Conservation (phyloP, 23 tunicate genomes). For the Phallusia fumigata region DNA sequence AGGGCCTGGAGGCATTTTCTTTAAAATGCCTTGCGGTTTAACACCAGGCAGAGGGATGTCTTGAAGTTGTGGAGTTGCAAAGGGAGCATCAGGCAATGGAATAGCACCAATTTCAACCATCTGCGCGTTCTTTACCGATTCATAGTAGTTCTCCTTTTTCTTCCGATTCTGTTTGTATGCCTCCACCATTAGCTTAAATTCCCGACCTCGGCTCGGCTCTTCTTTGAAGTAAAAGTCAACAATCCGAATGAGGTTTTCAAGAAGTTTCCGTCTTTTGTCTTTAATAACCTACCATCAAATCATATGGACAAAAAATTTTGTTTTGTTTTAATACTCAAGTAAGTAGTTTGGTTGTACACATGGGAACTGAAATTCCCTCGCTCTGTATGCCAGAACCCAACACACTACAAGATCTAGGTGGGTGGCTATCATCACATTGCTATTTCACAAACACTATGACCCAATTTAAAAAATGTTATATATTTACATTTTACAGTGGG, state of each 20-base stretch:
- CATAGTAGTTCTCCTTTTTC: conserved; percentile 81
- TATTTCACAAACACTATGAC: too few relatives aligned
- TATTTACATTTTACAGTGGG: too few relatives aligned
- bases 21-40: conserved; percentile 75
- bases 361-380: too few relatives aligned
- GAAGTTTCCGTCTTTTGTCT: conserved; percentile 81
- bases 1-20: conserved; percentile 59
- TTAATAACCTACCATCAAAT: conserved; percentile 59
- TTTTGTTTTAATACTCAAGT: neutral
- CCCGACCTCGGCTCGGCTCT: conserved; percentile 62
- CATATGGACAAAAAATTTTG: neutral
- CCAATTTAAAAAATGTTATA: too few relatives aligned
- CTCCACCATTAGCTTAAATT: conserved; percentile 57
- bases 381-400: too few relatives aligned
- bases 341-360: too few relatives aligned
- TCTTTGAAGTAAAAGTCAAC: conserved; percentile 83
- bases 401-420: too few relatives aligned
- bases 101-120: conserved; percentile 71
- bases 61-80: conserved; percentile 64
- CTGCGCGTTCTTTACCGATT: conserved; percentile 91
- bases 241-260: conserved; percentile 70
- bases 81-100: conserved; percentile 92
- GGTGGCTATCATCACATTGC: too few relatives aligned
- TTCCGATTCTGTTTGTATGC: conserved; percentile 55
- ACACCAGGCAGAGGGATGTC: conserved; percentile 95